Evolutionary conservation across 2,888 invertebrate genomes (phyloP).

Genomic region (Cristatella mucedo): DNA sequence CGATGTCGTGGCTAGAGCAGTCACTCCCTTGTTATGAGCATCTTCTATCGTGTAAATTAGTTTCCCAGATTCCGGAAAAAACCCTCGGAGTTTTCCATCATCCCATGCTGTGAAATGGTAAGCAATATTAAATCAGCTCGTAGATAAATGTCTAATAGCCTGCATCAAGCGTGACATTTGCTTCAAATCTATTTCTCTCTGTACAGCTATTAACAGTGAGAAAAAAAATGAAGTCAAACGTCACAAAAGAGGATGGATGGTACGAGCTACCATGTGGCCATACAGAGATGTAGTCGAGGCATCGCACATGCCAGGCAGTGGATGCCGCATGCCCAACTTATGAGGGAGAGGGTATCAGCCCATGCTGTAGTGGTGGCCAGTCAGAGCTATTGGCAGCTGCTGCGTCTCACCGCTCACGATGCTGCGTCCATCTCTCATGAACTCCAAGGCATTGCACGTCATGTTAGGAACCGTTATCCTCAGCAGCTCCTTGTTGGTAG

Average conservation of each 20-base stretch:
- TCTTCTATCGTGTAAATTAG: conserved; percentile 65
- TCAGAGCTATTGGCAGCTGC: no score
- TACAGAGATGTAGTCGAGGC: no score
- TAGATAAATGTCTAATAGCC: no score
- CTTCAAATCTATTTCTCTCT: no score
- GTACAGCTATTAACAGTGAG: no score
- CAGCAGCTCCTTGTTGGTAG: conserved; percentile 59
- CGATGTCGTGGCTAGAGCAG: conserved; percentile 58
- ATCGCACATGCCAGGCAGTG: no score
- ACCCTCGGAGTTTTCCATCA: conserved; percentile 40
- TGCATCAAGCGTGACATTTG: no score
- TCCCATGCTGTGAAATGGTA: conserved; percentile 42
- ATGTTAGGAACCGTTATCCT: conserved; percentile 74
- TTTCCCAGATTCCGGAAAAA: conserved; percentile 50
- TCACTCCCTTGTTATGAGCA: conserved; percentile 75
- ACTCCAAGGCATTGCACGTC: conserved; percentile 59
- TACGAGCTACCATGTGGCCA: no score
- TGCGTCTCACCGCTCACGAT: conserved; percentile 49
- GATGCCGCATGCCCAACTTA: no score
- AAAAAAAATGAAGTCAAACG: conserved; percentile 12
- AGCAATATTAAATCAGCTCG: no score
- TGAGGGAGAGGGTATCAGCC: no score
- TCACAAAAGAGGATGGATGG: not conserved
- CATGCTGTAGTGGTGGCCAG: no score
- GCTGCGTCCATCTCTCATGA: conserved; percentile 60